Percentiles rank a stretch among this genome's conserved stretches.
phyloP scores from a whole-genome alignment of 2,797 vertebrate genomes.

The Platyrinchus mystaceus region DNA sequence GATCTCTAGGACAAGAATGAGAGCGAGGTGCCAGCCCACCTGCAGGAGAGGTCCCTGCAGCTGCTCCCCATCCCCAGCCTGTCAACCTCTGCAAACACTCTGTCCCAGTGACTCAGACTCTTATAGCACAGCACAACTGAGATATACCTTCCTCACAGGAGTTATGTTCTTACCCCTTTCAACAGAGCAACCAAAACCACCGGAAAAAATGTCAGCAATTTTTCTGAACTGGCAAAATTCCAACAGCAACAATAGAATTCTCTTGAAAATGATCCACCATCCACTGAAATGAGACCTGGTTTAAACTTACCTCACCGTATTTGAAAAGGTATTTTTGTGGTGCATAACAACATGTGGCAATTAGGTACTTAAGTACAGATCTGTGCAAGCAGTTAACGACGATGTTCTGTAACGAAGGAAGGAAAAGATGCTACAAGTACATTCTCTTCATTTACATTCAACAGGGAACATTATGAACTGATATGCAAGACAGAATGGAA shows the following conservation, averaged over 20 bases:
- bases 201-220: rapidly evolving
- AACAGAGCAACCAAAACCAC: neutral
- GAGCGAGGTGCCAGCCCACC: neutral
- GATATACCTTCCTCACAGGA: neutral
- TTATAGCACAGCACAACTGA: rapidly evolving
- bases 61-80: neutral
- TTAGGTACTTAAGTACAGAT: neutral
- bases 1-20: neutral
- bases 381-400: neutral
- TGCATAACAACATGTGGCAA: neutral
- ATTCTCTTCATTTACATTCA: neutral
- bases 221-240: neutral
- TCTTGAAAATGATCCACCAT: neutral
- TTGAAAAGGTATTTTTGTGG: neutral
- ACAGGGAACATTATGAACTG: neutral
- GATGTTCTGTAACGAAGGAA: neutral
- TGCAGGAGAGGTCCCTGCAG: neutral
- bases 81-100: neutral
- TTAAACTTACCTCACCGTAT: neutral
- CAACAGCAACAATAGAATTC: rapidly evolving
- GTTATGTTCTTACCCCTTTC: neutral
- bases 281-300: neutral
- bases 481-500: neutral
- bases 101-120: neutral
- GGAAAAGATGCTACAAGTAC: neutral